A percentile compares a stretch with the other conserved stretches of the same genome.
Conservation (phyloP, 1,140 invertebrate species). For the Pseudomyrmex concolor region DNA sequence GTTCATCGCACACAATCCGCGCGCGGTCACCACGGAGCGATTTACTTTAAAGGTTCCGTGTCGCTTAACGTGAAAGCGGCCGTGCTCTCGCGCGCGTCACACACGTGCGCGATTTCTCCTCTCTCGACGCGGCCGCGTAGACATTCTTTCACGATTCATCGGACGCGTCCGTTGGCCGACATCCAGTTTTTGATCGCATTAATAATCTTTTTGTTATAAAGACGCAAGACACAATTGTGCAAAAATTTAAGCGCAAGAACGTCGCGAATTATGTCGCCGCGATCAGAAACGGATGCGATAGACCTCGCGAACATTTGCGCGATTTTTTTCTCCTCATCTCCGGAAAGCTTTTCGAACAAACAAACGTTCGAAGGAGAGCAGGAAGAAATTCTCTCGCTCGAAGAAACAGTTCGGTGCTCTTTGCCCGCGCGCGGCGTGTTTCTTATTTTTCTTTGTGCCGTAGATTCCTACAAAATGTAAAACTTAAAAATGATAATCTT, state of each 20-base stretch:
- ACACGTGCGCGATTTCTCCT: constrained; percentile 55
- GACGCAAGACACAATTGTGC: no score
- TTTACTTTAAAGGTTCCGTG: constrained; percentile 12
- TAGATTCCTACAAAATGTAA: no score
- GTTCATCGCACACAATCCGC: neutral
- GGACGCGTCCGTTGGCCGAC: constrained; percentile 20
- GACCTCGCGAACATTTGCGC: neutral
- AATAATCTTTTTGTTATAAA: no score
- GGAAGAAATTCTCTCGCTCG: no score
- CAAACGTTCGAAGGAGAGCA: no score
- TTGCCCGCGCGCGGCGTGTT: no score
- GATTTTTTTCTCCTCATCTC: neutral
- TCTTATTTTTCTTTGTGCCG: no score
- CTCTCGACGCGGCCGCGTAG: neutral
- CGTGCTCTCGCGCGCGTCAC: neutral
- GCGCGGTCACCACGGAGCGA: neutral
- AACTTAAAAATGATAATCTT: no score
- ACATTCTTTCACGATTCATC: constrained; percentile 54
- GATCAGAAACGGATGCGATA: neutral
- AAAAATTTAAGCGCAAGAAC: no score
- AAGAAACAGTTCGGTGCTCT: no score
- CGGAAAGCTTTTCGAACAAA: neutral
- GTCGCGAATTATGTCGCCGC: no score
- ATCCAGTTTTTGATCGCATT: constrained; percentile 20
- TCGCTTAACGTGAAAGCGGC: constrained; percentile 46